Evolutionary conservation across 2,888 invertebrate species (phyloP).

Genomic region (Griposia aprilina): DNA sequence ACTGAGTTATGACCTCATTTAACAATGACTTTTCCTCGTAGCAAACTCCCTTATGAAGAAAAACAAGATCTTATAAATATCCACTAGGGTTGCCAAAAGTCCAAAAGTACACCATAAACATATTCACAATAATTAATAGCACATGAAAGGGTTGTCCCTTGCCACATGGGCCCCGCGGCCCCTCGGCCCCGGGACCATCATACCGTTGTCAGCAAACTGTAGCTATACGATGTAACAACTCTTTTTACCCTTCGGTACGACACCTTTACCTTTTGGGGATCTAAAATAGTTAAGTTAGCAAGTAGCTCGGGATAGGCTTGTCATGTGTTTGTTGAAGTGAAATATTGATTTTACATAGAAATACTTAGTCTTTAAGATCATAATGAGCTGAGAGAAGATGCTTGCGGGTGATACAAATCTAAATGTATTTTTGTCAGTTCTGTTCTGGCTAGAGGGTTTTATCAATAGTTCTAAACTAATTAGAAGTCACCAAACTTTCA

Average conservation of each 20-base stretch:
- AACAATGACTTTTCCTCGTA: neutral
- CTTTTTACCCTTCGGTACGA: neutral
- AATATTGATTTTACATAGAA: neutral
- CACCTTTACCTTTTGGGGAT: slow-evolving; percentile 5
- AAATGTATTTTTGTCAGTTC: neutral
- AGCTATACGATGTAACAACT: slow-evolving; percentile 24
- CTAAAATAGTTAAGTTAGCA: neutral
- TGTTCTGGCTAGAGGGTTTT: neutral
- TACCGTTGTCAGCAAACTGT: slow-evolving; percentile 15
- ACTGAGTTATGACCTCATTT: neutral
- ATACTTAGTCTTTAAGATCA: neutral
- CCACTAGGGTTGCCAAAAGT: neutral
- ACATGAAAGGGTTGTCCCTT: neutral
- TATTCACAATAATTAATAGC: slow-evolving; percentile 34
- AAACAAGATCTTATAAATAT: neutral
- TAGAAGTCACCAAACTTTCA: slow-evolving; percentile 10
- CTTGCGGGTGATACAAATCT: neutral
- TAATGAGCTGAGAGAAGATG: neutral
- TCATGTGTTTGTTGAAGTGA: neutral
- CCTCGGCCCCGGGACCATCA: neutral
- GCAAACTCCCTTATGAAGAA: neutral
- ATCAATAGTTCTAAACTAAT: slow-evolving; percentile 5
- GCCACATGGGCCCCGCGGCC: slow-evolving; percentile 3
- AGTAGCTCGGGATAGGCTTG: neutral
- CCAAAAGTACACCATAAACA: slow-evolving; percentile 6